A percentile compares a stretch with the other conserved stretches of the same genome.
These are phyloP conservation scores for Malthinus flaveolus DNA, from an alignment of 2,888 invertebrate genomes.

Conservation along the genomic window DNA sequence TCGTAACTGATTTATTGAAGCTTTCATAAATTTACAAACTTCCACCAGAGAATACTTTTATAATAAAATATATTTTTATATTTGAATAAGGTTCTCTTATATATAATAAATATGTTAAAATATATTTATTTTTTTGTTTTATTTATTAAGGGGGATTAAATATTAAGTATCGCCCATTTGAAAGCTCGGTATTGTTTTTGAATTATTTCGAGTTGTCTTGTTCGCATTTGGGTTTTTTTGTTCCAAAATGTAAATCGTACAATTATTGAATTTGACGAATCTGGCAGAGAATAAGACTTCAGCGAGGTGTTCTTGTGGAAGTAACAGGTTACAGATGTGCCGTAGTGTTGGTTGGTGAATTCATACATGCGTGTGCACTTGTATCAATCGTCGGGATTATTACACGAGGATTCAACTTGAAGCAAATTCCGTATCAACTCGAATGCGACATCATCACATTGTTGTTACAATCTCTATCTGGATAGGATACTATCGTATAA, in stretches of 20 bases:
- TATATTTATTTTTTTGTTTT: too few species aligned
- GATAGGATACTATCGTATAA: conserved; percentile 7
- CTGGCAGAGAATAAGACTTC: conserved; percentile 32
- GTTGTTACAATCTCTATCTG: conserved; percentile 9
- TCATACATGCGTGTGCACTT: conserved; percentile 37
- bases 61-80: conserved; percentile 13
- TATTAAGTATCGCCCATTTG: too few species aligned
- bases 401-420: conserved; percentile 24
- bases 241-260: conserved; percentile 2
- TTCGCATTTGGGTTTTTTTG: not conserved
- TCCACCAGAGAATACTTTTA: conserved; percentile 37
- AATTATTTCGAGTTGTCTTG: conserved; percentile 3
- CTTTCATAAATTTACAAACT: conserved; percentile 46
- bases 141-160: too few species aligned
- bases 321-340: conserved; percentile 40
- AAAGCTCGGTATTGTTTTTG: not conserved
- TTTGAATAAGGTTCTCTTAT: not conserved
- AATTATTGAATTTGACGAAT: conserved; percentile 14
- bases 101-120: not conserved
- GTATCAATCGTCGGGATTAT: conserved; percentile 36
- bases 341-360: conserved; percentile 30
- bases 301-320: conserved; percentile 39
- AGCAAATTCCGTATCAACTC: conserved; percentile 18
- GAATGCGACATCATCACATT: conserved; percentile 23
- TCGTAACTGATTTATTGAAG: conserved; percentile 47